Base-by-base conservation (phyloP, 64 coral and sea anemone species). In the Actinia tenebrosa region DNA sequence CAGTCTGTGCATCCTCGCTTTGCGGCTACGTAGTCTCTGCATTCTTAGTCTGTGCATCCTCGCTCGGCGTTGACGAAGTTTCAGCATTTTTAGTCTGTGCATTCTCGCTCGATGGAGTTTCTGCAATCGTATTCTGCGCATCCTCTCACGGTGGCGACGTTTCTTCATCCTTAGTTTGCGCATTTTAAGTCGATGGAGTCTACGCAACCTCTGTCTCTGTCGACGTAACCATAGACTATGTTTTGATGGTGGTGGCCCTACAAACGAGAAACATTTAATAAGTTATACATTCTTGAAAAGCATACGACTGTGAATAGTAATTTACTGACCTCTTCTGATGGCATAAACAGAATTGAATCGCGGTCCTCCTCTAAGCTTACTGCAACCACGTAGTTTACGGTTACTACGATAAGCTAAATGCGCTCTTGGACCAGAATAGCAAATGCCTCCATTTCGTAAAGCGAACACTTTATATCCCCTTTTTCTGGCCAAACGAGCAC, bases 401-500 rank as follows among this genome's bases (percentile, higher is more conserved):
- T 53, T 45, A 81, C 19, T 16, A 16, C 79, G 44, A 54, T 85
- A 85, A 20, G 83, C 60, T 43, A 85, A 37, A 62, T 85, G 83
- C 17, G 83, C 83, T 17, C 60, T 43, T n/a, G 83, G 56, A 22
- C 83, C 56, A 11, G 83, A 61, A 26, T 53, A 85, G 83, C 83
- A 85, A 43, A 53, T 59, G 10, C 83, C 83, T 56, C 83, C 2
- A 14, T 59, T 54, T 23, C 43, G 18, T 60, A 85, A 59, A 10
- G 52, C 53, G 20, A 85, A 85, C 16, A 85, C 60, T 56, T 85
- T 85, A 30, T 85, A 85, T 61, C 83, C 83, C 54, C 56, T 56
- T 64, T n/a, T 64, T n/a, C 56, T 26, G 2, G 83, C 83, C n/a
- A 85, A 45, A 8, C 56, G 19, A 85, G 60, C 53, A 26, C 83